Conservation (phyloP, 2,797 vertebrate species). For the Trachops cirrhosus region DNA sequence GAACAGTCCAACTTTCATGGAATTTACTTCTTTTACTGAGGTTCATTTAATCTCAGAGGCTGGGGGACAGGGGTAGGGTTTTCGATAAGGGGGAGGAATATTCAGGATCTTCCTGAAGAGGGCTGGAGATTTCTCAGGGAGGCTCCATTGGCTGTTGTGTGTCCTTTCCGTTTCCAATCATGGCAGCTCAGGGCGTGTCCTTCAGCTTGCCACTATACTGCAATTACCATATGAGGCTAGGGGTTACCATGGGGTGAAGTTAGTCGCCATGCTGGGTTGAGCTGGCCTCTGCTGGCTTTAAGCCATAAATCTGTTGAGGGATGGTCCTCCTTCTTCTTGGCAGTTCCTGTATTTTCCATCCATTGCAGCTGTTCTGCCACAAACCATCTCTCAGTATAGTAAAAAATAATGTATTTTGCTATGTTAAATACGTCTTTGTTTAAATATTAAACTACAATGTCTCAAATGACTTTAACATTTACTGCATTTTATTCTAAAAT, state of each 20-base stretch:
- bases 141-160: background rate
- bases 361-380: background rate
- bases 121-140: background rate
- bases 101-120: background rate
- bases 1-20: background rate
- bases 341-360: background rate
- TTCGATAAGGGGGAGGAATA: background rate
- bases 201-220: background rate
- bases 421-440: background rate
- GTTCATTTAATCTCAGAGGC: background rate
- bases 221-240: background rate
- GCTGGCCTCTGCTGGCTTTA: background rate
- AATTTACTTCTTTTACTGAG: background rate
- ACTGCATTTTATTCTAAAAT: conserved; percentile 7
- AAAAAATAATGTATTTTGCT: background rate
- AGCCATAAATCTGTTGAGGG: background rate
- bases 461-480: background rate
- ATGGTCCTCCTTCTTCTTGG: background rate
- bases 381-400: background rate
- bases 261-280: background rate
- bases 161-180: background rate
- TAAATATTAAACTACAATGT: background rate
- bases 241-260: background rate
- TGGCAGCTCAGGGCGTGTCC: background rate
- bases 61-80: background rate